These are phyloP conservation scores for Agonopterix arenella DNA, from an alignment of 2,888 invertebrate species.

Conservation along the genomic window DNA sequence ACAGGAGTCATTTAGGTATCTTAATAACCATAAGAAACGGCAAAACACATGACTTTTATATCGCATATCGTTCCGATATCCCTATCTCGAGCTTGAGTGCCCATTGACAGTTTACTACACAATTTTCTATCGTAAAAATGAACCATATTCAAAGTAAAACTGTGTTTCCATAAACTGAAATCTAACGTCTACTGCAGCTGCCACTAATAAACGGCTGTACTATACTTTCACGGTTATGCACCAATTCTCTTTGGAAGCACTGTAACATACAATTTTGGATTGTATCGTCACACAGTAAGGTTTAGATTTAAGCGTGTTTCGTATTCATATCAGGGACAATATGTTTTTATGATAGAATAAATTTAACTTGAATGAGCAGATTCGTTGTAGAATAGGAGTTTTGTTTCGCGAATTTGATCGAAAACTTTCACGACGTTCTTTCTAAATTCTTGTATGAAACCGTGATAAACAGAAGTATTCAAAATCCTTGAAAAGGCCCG, in stretches of 20 bases:
- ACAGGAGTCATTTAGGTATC: too few relatives aligned
- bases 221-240: slow-evolving; percentile 8
- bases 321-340: slow-evolving; percentile 10
- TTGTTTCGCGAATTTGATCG: not conserved
- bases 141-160: too few relatives aligned
- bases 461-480: too few relatives aligned
- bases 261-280: slow-evolving; percentile 2
- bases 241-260: slow-evolving; percentile 4
- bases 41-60: too few relatives aligned
- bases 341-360: slow-evolving; percentile 14
- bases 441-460: too few relatives aligned
- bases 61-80: too few relatives aligned
- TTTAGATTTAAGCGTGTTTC: slow-evolving; percentile 2
- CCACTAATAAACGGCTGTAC: slow-evolving; percentile 7
- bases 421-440: too few relatives aligned
- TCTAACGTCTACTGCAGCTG: slow-evolving; percentile 10
- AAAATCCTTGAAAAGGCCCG: too few relatives aligned
- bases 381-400: not conserved
- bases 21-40: too few relatives aligned
- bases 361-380: slow-evolving; percentile 4
- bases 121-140: too few relatives aligned
- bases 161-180: slow-evolving; percentile 2
- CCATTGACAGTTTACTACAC: too few relatives aligned
- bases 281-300: slow-evolving; percentile 1
- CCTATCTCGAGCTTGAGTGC: too few relatives aligned